Evolutionary conservation across 1,140 invertebrate species (phyloP).

Genomic region (Drosophila bocki): DNA sequence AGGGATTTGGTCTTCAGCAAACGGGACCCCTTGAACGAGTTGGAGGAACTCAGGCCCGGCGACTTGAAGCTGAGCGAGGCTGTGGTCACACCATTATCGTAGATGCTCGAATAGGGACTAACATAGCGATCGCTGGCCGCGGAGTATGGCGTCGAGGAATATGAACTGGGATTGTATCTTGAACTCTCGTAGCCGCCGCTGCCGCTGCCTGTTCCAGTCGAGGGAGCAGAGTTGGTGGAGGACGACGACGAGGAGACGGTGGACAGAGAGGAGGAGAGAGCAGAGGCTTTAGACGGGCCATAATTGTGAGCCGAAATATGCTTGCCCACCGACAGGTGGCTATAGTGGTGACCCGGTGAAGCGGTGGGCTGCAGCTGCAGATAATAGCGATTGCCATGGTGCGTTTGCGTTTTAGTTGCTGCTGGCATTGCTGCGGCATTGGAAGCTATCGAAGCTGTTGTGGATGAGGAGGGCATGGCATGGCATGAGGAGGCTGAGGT

Average conservation of each 20-base stretch:
- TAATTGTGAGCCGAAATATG: conserved; percentile 47
- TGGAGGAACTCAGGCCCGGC: conserved; percentile 63
- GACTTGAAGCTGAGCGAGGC: conserved; percentile 79
- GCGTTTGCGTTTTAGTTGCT: conserved; percentile 42
- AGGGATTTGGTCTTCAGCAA: conserved; percentile 70
- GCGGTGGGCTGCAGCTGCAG: conserved; percentile 50
- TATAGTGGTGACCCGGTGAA: conserved; percentile 41
- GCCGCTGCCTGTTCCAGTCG: conserved; percentile 54
- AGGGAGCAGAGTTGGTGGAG: conserved; percentile 14
- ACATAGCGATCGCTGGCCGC: conserved; percentile 73
- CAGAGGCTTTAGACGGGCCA: conserved; percentile 64
- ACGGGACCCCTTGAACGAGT: conserved; percentile 68
- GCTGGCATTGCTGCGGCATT: conserved; percentile 22
- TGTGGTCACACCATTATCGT: conserved; percentile 84
- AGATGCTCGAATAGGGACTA: conserved; percentile 80
- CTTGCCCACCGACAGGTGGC: conserved; percentile 71
- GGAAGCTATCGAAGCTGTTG: conserved; percentile 27
- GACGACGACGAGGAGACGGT: conserved; percentile 42
- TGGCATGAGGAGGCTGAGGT: conserved; percentile 12
- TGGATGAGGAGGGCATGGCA: conserved; percentile 36
- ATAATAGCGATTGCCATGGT: conserved; percentile 64
- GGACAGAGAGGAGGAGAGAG: conserved; percentile 64
- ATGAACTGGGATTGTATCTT: conserved; percentile 61
- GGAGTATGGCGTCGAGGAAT: conserved; percentile 42
- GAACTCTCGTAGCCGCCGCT: conserved; percentile 67